Conservation (phyloP, 2,888 invertebrate species). For the Eilema caniola region DNA sequence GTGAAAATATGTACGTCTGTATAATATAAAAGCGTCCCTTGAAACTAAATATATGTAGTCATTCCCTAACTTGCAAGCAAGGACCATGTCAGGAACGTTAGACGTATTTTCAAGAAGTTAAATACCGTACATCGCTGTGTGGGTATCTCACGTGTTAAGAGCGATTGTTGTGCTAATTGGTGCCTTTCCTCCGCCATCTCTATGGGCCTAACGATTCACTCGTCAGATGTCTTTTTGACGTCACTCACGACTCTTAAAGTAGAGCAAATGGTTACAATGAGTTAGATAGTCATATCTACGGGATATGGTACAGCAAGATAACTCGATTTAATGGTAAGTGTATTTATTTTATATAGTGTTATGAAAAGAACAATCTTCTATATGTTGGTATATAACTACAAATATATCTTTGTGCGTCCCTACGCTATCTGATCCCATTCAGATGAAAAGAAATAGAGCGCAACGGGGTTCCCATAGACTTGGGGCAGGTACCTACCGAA, state of each 20-base stretch:
- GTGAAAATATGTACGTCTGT: too few relatives aligned
- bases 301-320: not conserved
- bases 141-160: slow-evolving; percentile 29
- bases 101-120: slow-evolving; percentile 22
- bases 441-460: not conserved
- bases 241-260: slow-evolving; percentile 5
- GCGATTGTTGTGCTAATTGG: slow-evolving; percentile 53
- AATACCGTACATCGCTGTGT: slow-evolving; percentile 6
- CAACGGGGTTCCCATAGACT: too few relatives aligned
- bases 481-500: not conserved
- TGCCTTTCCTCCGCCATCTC: slow-evolving; percentile 39
- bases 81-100: slow-evolving; percentile 22
- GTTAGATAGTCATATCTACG: not conserved
- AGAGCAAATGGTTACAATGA: not conserved
- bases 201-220: slow-evolving; percentile 49
- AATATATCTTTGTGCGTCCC: not conserved
- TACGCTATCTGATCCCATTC: not conserved
- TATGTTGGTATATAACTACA: not conserved
- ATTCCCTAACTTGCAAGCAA: slow-evolving; percentile 7
- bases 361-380: too few relatives aligned
- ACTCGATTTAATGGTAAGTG: too few relatives aligned
- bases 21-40: too few relatives aligned
- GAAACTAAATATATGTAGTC: not conserved
- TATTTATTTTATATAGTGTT: too few relatives aligned
- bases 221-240: slow-evolving; percentile 43